Evolutionary conservation across 2,113 vertebrate genomes (phyloP), one percentile per base, ranked within the genome.

Genomic region (Hypomesus transpacificus): DNA sequence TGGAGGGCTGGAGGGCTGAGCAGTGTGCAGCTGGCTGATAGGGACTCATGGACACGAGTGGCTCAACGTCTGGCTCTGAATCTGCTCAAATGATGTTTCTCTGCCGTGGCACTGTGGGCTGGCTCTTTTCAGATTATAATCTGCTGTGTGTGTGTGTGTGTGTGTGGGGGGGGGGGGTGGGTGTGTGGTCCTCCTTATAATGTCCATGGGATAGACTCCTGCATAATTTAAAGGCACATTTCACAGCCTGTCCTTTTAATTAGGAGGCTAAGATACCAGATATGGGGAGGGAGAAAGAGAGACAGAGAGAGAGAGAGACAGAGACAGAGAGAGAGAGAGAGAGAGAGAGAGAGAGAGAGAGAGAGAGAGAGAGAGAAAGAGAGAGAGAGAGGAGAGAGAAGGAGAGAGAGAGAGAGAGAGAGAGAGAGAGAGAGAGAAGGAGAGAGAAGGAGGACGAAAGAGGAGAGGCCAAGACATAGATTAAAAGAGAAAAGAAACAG

Each of bases 101-200:
- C 16, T 18, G 16, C 20, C n/a, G 17, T 39, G 63, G 46, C 14
- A n/a, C 17, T 28, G 13, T 46, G 39, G 39, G 39, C 39, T 13
- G 39, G 39, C 39, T 46, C 39, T 9, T 46, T 46, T 58, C 57
- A 84, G 76, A 87, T 80, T 68, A 75, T 65, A 73, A 74, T 85
- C 39, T 28, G 17, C 14, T 39, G 63, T 18, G 31, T 66, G 14
- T 17, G 11, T 18, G 13, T 16, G 63, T 39, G 31, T 65, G 63
- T 65, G 62, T 66, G 14, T 17, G 9, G n/a, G 11, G 4, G 62
- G 9, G n/a, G 11, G 4, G 62, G 7, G 62, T 65, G 26, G n/a
- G 28, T 46, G 31, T 46, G 31, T 14, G 63, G 31, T n/a, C 31
- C 17, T 56, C 53, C 53, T 56, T 56, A 18, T 56, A 56, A 56